Evolutionary conservation across 2,113 vertebrate genomes (phyloP).

Genomic region (Actinemys pallida): DNA sequence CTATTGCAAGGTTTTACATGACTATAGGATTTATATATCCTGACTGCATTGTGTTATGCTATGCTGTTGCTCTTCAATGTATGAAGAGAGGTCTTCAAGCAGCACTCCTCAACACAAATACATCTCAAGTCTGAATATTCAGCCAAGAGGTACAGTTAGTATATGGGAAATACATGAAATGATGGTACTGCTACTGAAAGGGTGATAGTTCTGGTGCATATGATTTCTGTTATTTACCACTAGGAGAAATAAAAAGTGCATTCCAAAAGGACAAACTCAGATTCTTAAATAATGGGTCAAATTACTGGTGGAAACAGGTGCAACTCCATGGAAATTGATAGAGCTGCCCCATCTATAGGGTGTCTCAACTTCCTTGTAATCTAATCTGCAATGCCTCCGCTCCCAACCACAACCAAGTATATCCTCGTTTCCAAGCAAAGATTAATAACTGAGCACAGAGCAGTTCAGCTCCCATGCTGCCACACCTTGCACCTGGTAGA

Average conservation of each 20-base stretch:
- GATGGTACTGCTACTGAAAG: neutral
- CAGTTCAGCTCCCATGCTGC: conserved; percentile 50
- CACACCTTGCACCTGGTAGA: conserved; percentile 64
- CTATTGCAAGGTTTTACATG: neutral
- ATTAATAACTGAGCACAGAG: conserved; percentile 49
- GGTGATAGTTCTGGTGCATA: neutral
- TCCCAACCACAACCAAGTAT: neutral
- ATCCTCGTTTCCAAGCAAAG: conserved; percentile 34
- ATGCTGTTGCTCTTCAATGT: neutral
- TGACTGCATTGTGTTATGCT: neutral
- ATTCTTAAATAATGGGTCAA: neutral
- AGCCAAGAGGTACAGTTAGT: neutral
- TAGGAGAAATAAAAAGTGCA: neutral
- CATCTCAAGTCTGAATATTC: neutral
- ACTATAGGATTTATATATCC: neutral
- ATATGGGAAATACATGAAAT: neutral
- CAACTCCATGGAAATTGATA: neutral
- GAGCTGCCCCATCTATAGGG: neutral
- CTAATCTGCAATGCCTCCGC: neutral
- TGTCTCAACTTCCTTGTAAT: neutral
- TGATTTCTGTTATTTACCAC: neutral
- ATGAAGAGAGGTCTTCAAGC: neutral
- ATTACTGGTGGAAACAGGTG: neutral
- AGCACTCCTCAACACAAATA: neutral
- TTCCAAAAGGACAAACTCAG: neutral